Base-by-base conservation (phyloP, 2,888 invertebrate species). In the Orthonychiurus folsomi region DNA sequence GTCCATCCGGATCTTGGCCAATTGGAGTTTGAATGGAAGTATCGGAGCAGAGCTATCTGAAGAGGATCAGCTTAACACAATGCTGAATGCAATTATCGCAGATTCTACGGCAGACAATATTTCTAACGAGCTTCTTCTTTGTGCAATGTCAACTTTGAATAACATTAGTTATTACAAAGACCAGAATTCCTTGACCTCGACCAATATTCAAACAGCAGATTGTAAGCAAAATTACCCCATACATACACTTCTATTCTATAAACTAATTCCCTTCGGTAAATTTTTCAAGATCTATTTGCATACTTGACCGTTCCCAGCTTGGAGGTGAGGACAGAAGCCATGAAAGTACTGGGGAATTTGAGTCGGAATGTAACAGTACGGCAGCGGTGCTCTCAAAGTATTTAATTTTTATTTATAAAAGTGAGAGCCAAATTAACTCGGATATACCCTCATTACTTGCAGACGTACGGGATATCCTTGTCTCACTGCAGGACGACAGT, bases 341-440 rank as follows among this genome's bases (percentile, higher is more conserved):
- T 71, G 66, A 69, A 70, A 62, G 72, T 72, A 25, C 63, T 72
- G 55, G 72, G 72, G 52, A 72, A 72, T 59, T 60, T 72, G 28
- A 72, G 69, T 3, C 61, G 72, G 26, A 72, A 67, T 59, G 52
- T 58, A 3, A 62, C 56, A 26, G 66, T 72, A 50, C 62, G 70
- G 59, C 61, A 23, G 66, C 67, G 18, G 50, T 60, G 23, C 47
- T 56, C 65, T 47, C 60, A 65, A 24, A 64, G 69, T 69, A 65
- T n/a, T n/a, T n/a, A n/a, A n/a, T n/a, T n/a, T n/a, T n/a, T n/a
- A n/a, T n/a, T n/a, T n/a, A n/a, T n/a, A n/a, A n/a, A n/a, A n/a
- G n/a, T n/a, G n/a, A n/a, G n/a, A n/a, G n/a, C n/a, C n/a, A n/a
- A n/a, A n/a, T n/a, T n/a, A n/a, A n/a, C n/a, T n/a, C n/a, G n/a